Percentiles rank a stretch among this genome's conserved stretches.
phyloP scores from a whole-genome alignment of 2,888 invertebrate species.

The Drosophila falleni region DNA sequence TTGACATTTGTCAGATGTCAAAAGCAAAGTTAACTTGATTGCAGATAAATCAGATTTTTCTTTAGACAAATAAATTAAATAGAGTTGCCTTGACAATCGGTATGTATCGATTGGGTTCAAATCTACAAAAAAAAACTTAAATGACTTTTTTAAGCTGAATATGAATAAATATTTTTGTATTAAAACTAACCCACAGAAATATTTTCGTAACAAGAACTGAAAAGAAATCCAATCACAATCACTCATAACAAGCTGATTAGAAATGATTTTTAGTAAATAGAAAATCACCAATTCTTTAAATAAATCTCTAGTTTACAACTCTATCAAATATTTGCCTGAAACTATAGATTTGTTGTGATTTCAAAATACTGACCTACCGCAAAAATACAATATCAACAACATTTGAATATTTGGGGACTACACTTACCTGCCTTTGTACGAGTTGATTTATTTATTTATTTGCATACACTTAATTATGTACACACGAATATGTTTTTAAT shows the following conservation, averaged over 20 bases:
- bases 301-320: neutral
- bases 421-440: neutral
- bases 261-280: neutral
- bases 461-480: conserved; percentile 17
- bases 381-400: conserved; percentile 7
- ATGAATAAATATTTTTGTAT: neutral
- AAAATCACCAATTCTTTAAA: neutral
- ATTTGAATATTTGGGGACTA: neutral
- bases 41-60: neutral
- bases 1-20: neutral
- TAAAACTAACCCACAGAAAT: neutral
- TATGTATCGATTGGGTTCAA: neutral
- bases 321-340: neutral
- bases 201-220: neutral
- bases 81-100: neutral
- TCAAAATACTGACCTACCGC: conserved; percentile 19
- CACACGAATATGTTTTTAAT: conserved; percentile 27
- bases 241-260: neutral
- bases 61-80: neutral
- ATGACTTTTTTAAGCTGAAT: neutral
- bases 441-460: conserved; percentile 6
- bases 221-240: too few relatives aligned
- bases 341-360: conserved; percentile 1
- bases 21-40: neutral
- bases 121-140: neutral